These are phyloP conservation scores for Lethrus apterus DNA, from an alignment of 1,140 invertebrate genomes.

Conservation along the genomic window DNA sequence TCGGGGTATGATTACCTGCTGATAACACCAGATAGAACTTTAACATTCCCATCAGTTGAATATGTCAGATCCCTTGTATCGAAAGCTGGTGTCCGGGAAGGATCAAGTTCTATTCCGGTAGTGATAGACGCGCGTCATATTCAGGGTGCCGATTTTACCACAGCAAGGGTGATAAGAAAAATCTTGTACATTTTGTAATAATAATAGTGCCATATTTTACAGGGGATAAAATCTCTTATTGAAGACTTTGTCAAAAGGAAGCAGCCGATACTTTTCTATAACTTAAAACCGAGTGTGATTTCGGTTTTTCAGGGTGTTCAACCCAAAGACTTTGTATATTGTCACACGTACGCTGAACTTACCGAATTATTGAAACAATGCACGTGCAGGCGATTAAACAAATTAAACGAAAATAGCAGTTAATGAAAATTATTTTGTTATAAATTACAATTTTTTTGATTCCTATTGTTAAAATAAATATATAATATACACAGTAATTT, in stretches of 20 bases:
- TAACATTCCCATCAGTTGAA: conserved; percentile 71
- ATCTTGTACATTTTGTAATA: conserved; percentile 3
- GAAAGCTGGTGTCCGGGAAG: conserved; percentile 58
- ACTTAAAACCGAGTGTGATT: conserved; percentile 63
- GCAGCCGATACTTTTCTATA: conserved; percentile 68
- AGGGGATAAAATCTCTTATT: conserved; percentile 67
- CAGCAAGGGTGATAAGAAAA: conserved; percentile 52
- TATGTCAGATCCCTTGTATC: conserved; percentile 65
- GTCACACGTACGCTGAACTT: conserved; percentile 53
- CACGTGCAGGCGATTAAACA: no score
- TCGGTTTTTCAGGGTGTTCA: conserved; percentile 62
- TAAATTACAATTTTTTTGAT: no score
- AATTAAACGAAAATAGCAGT: no score
- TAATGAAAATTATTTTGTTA: no score
- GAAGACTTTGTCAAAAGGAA: conserved; percentile 64
- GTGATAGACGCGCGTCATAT: conserved; percentile 71
- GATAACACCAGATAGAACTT: conserved; percentile 63
- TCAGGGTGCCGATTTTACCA: conserved; percentile 68
- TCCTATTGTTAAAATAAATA: no score
- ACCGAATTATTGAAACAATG: conserved; percentile 51
- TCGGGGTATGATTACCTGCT: conserved; percentile 59
- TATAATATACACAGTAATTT: no score
- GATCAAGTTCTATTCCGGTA: conserved; percentile 52
- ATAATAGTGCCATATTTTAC: conserved; percentile 26
- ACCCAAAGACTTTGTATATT: conserved; percentile 58